Base-by-base conservation (phyloP, 2,113 vertebrate species). In the Marmota flaviventris region DNA sequence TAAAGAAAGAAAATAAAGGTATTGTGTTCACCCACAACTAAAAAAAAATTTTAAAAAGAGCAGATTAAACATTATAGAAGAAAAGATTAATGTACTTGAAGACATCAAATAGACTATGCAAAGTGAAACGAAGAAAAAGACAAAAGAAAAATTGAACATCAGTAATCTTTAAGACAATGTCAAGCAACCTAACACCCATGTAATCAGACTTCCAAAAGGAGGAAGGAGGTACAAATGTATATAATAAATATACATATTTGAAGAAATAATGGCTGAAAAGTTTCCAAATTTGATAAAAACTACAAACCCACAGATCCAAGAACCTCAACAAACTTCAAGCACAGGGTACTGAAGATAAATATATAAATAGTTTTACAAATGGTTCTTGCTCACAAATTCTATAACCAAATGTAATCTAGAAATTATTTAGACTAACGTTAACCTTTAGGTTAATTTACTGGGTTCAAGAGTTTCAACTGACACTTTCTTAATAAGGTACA, bases 241-340 rank as follows among this genome's bases (percentile, higher is more conserved):
- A 58, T 34, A 11, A 56, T 22, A 37, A 32, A 67, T 17, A 24
- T 24, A 77, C 11, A 76, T 77, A 72, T 32, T 48, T 88, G 4
- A 91, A 92, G 34, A 79, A 92, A 96, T 72, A 91, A 82, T 51
- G 61, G n/a, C 32, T 78, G 48, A 63, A 81, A 53, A 12, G n/a
- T 94, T 94, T 94, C 51, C 70, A 75, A 93, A 90, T 92, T 76
- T 94, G 63, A 70, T 79, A 42, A 83, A 94, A 96, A 96, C 18
- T 45, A 58, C 27, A 96, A 93, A 89, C 34, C 32, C 32, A 96
- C n/a, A 91, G 51, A 93, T 53, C 39, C 17, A 90, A 96, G 65
- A 95, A 86, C 37, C 53, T 89, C 79, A 93, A 87, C 8, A 17
- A 96, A 92, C 79, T 86, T 56, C 45, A 97, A 88, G 34, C 14